Percentiles rank a stretch among this genome's conserved stretches.
These are phyloP conservation scores for Psammodynastes pulverulentus DNA, from an alignment of 2,113 vertebrate genomes.

Conservation along the genomic window DNA sequence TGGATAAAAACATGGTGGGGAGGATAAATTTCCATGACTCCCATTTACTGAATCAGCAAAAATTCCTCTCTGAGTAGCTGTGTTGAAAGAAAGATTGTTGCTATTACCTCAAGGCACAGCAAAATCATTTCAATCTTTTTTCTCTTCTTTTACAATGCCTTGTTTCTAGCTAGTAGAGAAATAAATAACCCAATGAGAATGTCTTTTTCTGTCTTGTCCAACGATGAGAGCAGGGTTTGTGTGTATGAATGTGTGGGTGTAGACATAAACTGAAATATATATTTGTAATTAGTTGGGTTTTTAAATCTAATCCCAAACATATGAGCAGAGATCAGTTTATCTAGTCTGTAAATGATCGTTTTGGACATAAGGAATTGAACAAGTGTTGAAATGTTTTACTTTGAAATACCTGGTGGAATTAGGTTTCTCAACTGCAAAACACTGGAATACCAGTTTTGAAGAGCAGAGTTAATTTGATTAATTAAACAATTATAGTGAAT, in stretches of 20 bases:
- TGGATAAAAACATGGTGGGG: not conserved
- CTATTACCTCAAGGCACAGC: not conserved
- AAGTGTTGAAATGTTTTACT: constrained; percentile 8
- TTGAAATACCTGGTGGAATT: constrained; percentile 20
- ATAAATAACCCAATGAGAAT: not conserved
- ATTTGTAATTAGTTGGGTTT: not conserved
- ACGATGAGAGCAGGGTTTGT: not conserved
- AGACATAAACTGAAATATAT: not conserved
- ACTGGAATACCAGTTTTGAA: constrained; percentile 23
- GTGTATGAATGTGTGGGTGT: not conserved
- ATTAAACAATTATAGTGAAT: constrained; percentile 28
- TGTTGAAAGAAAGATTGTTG: not conserved
- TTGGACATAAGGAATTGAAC: not conserved
- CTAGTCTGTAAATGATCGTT: not conserved
- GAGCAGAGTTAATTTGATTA: constrained; percentile 32
- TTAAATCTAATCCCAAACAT: constrained; percentile 2
- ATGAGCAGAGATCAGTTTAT: not conserved
- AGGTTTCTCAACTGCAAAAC: constrained; percentile 13
- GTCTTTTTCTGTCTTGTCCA: not conserved
- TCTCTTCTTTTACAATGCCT: not conserved
- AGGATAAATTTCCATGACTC: not conserved
- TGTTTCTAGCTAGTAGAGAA: not conserved
- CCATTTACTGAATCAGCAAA: not conserved
- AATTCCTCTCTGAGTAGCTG: not conserved
- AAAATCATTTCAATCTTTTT: not conserved